Evolutionary conservation across 2,888 invertebrate species (phyloP), one percentile per base, ranked within the genome.

Genomic region (Drosophila incognita): DNA sequence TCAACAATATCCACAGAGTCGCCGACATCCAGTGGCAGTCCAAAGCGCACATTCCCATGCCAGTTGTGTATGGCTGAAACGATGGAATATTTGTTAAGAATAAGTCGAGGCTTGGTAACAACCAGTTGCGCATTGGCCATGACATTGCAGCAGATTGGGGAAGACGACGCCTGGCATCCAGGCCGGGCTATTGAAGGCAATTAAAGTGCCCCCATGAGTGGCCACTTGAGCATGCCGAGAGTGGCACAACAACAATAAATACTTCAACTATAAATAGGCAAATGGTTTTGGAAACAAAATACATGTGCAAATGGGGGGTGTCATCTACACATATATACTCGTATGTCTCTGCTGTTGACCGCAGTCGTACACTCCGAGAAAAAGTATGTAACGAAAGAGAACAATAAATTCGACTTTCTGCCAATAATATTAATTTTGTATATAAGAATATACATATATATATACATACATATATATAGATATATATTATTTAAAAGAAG

Each of bases 1-100:
- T 98, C 98, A 83, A 97, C 94, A 85, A 98, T 97, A 93, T 98
- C 98, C 4, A 98, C 96, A 7, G 97, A 96, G 92, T 98, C 98
- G 69, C 98, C 98, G 85, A 98, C 97, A 93, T 98, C 97, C 83
- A 99, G 93, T 6, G 97, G 95, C 75, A 98, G 93, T 40, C 97
- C 97, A 85, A 95, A 96, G 60, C 95, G 95, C 35, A 96, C 95
- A 93, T 97, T 96, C 79, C 97, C 96, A 92, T 96, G 92, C 97
- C 97, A 98, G 92, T 98, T 98, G 94, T 97, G 97, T 74, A 98
- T 96, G 89, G 97, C 98, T 98, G 63, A 21, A 69, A 68, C 52
- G 48, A 46, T 46, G 49, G 31, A 36, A 53, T 61, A 7, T 15
- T 24, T 21, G 38, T 33, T 51, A 24, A 48, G 38, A 38, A 60